phyloP scores from a whole-genome alignment of 2,113 vertebrate species.

The Ailuropoda melanoleuca region DNA sequence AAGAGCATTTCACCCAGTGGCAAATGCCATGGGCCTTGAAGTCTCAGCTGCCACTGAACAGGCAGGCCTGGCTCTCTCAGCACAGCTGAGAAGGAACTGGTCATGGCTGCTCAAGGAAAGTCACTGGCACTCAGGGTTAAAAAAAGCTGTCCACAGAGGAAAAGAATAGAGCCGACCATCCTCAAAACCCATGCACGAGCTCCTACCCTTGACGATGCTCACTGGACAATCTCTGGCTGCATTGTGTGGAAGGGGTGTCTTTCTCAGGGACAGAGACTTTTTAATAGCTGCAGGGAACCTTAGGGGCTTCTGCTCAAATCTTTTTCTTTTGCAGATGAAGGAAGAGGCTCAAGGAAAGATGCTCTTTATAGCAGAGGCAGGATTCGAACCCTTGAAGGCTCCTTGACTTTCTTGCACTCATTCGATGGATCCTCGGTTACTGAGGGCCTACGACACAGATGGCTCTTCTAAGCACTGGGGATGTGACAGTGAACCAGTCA shows the following conservation, averaged over 20 bases:
- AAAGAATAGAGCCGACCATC: not conserved
- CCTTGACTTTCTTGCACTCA: not conserved
- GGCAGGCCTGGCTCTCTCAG: no score
- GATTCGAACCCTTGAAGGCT: not conserved
- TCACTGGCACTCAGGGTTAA: not conserved
- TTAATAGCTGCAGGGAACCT: not conserved
- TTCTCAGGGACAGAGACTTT: not conserved
- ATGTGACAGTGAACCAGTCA: not conserved
- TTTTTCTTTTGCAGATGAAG: not conserved
- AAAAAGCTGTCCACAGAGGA: not conserved
- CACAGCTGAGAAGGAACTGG: not conserved
- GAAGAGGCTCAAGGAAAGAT: not conserved
- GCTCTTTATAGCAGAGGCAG: not conserved
- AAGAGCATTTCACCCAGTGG: not conserved
- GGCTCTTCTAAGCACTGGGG: not conserved
- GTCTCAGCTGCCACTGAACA: not conserved
- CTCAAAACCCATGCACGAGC: not conserved
- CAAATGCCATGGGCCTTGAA: not conserved
- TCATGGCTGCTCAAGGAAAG: accelerated
- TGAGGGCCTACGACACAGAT: not conserved
- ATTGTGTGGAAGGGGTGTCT: not conserved
- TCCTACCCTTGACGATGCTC: not conserved
- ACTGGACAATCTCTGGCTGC: not conserved
- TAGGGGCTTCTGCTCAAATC: not conserved
- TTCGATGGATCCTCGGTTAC: no score